Evolutionary conservation across 2,113 vertebrate genomes (phyloP).

Genomic region (Rhinichthys klamathensis): DNA sequence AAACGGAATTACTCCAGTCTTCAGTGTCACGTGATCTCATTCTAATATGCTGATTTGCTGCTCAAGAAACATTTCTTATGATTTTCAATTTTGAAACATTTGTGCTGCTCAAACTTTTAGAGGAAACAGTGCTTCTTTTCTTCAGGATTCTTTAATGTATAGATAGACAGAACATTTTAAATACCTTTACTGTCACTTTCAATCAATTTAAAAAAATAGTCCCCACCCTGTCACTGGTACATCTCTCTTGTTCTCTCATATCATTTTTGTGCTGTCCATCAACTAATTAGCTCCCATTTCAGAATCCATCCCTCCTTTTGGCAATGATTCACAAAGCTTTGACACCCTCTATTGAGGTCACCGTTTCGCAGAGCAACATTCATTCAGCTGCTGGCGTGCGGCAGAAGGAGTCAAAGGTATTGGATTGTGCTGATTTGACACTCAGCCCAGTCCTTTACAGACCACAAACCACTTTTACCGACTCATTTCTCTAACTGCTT

Average conservation of each 20-base stretch:
- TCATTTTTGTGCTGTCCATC: not conserved
- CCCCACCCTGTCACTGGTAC: not conserved
- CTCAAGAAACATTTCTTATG: not conserved
- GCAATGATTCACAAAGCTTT: slow-evolving; percentile 17
- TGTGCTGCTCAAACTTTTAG: not conserved
- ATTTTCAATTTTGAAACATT: not conserved
- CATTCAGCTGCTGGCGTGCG: not conserved
- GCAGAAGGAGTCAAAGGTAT: slow-evolving; percentile 34
- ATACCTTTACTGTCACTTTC: not conserved
- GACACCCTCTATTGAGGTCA: slow-evolving; percentile 26
- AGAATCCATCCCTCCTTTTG: slow-evolving; percentile 27
- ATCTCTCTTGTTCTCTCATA: not conserved
- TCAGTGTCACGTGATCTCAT: not conserved
- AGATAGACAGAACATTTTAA: no score
- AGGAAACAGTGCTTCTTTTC: not conserved
- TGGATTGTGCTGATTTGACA: slow-evolving; percentile 42
- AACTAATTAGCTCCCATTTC: slow-evolving; percentile 31
- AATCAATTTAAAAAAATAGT: not conserved
- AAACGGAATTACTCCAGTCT: not conserved
- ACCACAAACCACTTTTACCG: slow-evolving; percentile 37
- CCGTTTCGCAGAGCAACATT: not conserved
- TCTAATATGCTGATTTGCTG: not conserved
- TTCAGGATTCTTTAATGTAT: not conserved
- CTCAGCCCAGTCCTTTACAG: slow-evolving; percentile 30
- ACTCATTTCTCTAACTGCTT: slow-evolving; percentile 22